Evolutionary conservation across 2,888 invertebrate species (phyloP).

Genomic region (Drosophila limbata): DNA sequence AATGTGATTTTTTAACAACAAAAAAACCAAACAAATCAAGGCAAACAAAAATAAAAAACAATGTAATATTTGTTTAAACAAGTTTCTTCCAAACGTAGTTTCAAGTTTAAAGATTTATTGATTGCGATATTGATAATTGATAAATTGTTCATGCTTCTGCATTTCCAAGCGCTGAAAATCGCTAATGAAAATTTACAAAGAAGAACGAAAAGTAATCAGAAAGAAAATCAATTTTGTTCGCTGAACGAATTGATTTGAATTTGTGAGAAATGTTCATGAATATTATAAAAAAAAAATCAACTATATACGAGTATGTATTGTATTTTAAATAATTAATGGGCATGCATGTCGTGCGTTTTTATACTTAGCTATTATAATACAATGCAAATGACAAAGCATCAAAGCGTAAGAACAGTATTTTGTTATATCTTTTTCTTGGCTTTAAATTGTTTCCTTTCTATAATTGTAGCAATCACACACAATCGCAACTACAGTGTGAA

Average conservation of each 20-base stretch:
- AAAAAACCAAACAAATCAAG: conserved; percentile 12
- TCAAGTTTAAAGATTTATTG: conserved; percentile 40
- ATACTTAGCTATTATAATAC: conserved; percentile 72
- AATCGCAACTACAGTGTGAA: conserved; percentile 25
- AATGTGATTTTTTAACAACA: conserved; percentile 17
- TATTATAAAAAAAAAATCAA: conserved; percentile 22
- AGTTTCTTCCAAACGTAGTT: conserved; percentile 71
- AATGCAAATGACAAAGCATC: conserved; percentile 74
- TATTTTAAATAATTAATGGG: conserved; percentile 54
- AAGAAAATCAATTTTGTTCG: conserved; percentile 16
- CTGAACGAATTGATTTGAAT: conserved; percentile 22
- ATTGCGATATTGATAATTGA: conserved; percentile 21
- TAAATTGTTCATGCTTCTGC: conserved; percentile 56
- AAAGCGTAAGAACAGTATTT: conserved; percentile 76
- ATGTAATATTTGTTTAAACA: conserved; percentile 41
- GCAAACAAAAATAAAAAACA: conserved; percentile 30
- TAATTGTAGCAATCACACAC: conserved; percentile 54
- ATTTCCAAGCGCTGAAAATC: conserved; percentile 45
- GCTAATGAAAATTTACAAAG: conserved; percentile 7
- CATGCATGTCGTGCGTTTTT: conserved; percentile 66
- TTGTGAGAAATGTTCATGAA: conserved; percentile 44
- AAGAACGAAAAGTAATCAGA: conserved; percentile 12
- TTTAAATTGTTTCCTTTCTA: conserved; percentile 65
- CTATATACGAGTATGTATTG: conserved; percentile 53
- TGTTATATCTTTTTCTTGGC: conserved; percentile 70